phyloP scores from a whole-genome alignment of 1,140 invertebrate species.

The Listronotus oregonensis region DNA sequence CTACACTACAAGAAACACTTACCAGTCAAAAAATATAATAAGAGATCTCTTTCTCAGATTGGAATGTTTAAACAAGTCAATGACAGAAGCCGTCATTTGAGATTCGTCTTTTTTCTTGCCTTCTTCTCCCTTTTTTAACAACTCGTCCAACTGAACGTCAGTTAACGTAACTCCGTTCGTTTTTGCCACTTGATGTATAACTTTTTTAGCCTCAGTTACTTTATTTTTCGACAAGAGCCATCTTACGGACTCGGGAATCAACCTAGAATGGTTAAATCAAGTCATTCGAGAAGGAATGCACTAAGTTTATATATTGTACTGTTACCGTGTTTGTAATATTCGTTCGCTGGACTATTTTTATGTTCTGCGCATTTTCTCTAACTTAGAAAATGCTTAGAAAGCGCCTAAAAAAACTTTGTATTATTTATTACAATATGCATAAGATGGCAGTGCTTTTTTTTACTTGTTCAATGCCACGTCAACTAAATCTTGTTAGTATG shows the following conservation, averaged over 20 bases:
- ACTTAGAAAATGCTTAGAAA: too few relatives aligned
- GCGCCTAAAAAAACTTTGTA: too few relatives aligned
- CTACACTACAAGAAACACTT: conserved; percentile 45
- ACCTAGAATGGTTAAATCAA: conserved; percentile 47
- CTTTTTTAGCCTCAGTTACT: conserved; percentile 58
- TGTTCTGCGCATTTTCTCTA: too few relatives aligned
- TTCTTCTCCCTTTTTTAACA: conserved; percentile 34
- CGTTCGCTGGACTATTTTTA: too few relatives aligned
- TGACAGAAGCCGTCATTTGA: conserved; percentile 52
- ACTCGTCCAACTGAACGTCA: conserved; percentile 31
- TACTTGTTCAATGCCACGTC: too few relatives aligned
- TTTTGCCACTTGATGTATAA: conserved; percentile 62
- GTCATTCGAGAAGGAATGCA: conserved; percentile 1
- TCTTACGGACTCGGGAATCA: conserved; percentile 68
- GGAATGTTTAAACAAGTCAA: conserved; percentile 73
- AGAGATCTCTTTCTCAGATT: conserved; percentile 72
- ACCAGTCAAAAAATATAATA: conserved; percentile 79
- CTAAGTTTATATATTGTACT: not conserved
- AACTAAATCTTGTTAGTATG: too few relatives aligned
- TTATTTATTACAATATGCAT: too few relatives aligned
- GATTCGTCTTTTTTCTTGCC: conserved; percentile 57
- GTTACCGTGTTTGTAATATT: conserved; percentile 5
- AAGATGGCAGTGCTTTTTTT: too few relatives aligned
- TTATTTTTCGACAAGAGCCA: conserved; percentile 65
- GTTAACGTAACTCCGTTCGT: conserved; percentile 61